Base-by-base conservation (phyloP, 2,797 vertebrate species). In the Danio aesculapii region DNA sequence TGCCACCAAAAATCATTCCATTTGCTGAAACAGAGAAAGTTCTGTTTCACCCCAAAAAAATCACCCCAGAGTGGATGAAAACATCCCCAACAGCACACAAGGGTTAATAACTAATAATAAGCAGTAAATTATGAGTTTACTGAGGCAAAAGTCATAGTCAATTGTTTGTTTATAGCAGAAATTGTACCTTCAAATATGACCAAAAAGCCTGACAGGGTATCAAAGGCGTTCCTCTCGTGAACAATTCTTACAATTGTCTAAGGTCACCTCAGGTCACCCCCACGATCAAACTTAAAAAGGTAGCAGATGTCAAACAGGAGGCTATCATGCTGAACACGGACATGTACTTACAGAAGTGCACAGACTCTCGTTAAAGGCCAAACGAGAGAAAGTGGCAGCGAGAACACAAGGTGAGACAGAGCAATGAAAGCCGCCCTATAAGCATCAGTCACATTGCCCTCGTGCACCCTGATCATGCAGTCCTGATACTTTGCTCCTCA, bases 191-290 rank as follows among this genome's bases (percentile, higher is more conserved):
- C 1, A 49, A 8, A 49, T 12, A 49, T 49, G 2, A 13, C 10
- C 5, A 84, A 72, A 62, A 79, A 79, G 71, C 72, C 79, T 84
- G 49, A 6, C 14, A 16, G 71, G 68, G 78, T 11, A 47, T 46
- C 11, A 72, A 17, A 39, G 30, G 44, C 41, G 19, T 70, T 79
- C 52, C 53, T 19, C 16, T 50, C 39, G 10, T 55, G 17, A 41
- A 79, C 74, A 83, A 70, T 53, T 50, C 72, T 50, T 49, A 12
- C 19, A 77, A 50, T 75, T 74, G 73, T 58, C 50, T 44, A 16
- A 2, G 44, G 41, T 62, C 47, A 67, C 12, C 74, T 72, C 17
- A 52, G 68, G 64, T 72, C 53, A 64, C 49, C 12, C n/a, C 57
- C 63, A 59, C 52, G 57, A 74, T 17, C 55, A 39, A 39, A 66